Percentiles rank a stretch among this genome's conserved stretches.
Conservation (phyloP, 2,797 vertebrate species). For the Myotis myotis region DNA sequence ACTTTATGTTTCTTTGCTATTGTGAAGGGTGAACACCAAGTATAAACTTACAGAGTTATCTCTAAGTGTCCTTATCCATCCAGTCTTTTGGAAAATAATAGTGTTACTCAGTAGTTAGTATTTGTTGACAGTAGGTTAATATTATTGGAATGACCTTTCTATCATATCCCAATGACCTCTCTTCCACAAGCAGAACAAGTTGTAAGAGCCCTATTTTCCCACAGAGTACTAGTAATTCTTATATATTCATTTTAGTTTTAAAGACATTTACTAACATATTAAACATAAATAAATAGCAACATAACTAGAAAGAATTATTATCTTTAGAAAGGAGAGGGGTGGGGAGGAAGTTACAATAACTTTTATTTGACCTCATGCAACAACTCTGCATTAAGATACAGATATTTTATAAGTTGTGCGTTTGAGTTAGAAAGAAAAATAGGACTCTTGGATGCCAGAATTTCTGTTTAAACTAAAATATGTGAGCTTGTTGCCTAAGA, state of each 20-base stretch:
- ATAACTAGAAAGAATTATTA: background rate
- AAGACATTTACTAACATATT: background rate
- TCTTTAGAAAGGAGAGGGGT: background rate
- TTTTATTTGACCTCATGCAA: background rate
- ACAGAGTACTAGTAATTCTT: background rate
- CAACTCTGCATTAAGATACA: background rate
- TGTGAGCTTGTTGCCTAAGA: background rate
- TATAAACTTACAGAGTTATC: background rate
- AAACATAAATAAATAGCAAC: background rate
- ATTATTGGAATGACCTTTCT: background rate
- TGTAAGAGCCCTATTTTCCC: background rate
- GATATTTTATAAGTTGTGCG: background rate
- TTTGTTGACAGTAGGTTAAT: background rate
- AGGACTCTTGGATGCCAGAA: background rate
- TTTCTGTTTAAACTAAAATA: slow-evolving; percentile 49
- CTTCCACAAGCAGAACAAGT: background rate
- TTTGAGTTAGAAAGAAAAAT: slow-evolving; percentile 34
- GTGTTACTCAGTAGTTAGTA: background rate
- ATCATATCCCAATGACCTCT: background rate
- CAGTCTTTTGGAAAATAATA: background rate
- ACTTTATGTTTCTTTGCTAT: background rate
- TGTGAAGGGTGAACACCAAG: background rate
- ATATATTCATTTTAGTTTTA: background rate
- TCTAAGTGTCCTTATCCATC: background rate
- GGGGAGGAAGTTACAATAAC: background rate